Evolutionary conservation across 2,113 vertebrate genomes (phyloP).

Genomic region (Nicator chloris): DNA sequence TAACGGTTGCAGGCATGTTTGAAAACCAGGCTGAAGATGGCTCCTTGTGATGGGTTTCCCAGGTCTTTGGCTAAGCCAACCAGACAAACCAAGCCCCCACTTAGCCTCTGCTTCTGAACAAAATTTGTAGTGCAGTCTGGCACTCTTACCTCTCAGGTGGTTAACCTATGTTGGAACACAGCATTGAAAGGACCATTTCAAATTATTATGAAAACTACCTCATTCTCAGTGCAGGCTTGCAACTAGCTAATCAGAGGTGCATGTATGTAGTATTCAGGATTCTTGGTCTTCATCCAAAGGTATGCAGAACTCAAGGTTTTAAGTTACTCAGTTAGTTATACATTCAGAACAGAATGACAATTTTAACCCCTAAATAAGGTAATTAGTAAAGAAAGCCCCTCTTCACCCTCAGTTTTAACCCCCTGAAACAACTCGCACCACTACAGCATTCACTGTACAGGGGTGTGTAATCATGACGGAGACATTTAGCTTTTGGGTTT

Average conservation of each 20-base stretch:
- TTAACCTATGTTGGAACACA: background rate
- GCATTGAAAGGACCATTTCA: background rate
- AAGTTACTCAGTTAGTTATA: slow-evolving; percentile 3
- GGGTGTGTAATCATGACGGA: background rate
- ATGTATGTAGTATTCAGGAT: background rate
- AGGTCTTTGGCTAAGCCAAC: background rate
- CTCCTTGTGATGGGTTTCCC: background rate
- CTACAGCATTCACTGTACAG: background rate
- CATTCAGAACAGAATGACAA: background rate
- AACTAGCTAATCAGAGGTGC: slow-evolving; percentile 13
- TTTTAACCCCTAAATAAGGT: background rate
- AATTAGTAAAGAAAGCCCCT: background rate
- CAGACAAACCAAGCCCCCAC: background rate
- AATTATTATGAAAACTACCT: background rate
- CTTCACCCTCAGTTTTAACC: background rate
- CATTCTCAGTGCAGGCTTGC: background rate
- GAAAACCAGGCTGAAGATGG: background rate
- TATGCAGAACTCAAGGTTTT: background rate
- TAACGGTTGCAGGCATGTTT: background rate
- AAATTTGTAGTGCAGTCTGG: background rate
- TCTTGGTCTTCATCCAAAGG: slow-evolving; percentile 36
- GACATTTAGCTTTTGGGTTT: slow-evolving; percentile 1
- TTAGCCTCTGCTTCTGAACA: background rate
- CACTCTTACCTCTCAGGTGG: background rate
- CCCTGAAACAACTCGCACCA: background rate